Percentiles rank a stretch among this genome's conserved stretches.
Evolutionary conservation across 2,888 invertebrate genomes (phyloP).

Genomic region (Spodoptera picta): DNA sequence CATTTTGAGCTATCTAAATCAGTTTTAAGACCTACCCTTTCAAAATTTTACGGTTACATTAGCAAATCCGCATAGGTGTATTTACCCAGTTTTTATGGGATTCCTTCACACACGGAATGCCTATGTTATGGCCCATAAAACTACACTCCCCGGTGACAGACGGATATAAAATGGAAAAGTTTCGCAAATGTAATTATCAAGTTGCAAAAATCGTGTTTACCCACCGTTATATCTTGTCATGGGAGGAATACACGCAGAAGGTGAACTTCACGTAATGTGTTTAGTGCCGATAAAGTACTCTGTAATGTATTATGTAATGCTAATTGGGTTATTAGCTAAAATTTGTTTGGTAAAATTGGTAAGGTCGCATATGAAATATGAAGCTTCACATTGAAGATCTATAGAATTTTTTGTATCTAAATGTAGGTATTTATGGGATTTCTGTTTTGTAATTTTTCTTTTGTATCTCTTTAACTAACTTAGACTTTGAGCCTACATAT

Average conservation of each 20-base stretch:
- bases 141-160: slow-evolving; percentile 49
- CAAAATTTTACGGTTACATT: slow-evolving; percentile 35
- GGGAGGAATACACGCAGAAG: slow-evolving; percentile 21
- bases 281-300: background rate
- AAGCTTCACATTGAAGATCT: too few relatives aligned
- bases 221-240: slow-evolving; percentile 10
- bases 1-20: slow-evolving; percentile 14
- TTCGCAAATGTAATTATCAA: slow-evolving; percentile 50
- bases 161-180: slow-evolving; percentile 48
- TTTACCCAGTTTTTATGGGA: slow-evolving; percentile 31
- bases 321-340: too few relatives aligned
- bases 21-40: slow-evolving; percentile 36
- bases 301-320: too few relatives aligned
- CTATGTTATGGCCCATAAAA: slow-evolving; percentile 47
- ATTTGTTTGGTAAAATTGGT: too few relatives aligned
- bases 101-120: slow-evolving; percentile 25
- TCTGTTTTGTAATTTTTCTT: too few relatives aligned
- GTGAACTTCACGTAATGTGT: background rate
- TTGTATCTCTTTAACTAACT: too few relatives aligned
- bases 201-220: slow-evolving; percentile 42
- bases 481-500: too few relatives aligned
- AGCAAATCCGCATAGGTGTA: slow-evolving; percentile 35
- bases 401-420: too few relatives aligned
- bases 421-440: too few relatives aligned
- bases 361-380: too few relatives aligned